Conservation (phyloP, 2,797 vertebrate species). For the Columba guinea region DNA sequence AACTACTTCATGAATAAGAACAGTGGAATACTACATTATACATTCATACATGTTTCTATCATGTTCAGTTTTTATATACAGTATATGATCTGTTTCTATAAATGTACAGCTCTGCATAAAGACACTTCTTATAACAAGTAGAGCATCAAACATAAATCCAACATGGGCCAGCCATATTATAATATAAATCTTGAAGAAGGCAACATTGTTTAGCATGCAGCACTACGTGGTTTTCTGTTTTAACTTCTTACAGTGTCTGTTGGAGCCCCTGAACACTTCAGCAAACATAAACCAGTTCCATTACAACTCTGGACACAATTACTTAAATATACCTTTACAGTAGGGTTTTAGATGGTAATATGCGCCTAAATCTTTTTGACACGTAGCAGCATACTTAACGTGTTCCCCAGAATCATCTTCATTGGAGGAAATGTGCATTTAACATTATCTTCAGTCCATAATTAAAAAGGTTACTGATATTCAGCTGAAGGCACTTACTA, state of each 20-base stretch:
- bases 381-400: slow-evolving; percentile 68
- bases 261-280: slow-evolving; percentile 5
- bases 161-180: slow-evolving; percentile 84
- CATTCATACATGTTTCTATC: slow-evolving; percentile 72
- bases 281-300: neutral
- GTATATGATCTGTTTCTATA: slow-evolving; percentile 74
- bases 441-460: slow-evolving; percentile 45
- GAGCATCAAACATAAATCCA: slow-evolving; percentile 70
- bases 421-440: slow-evolving; percentile 50
- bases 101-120: slow-evolving; percentile 76
- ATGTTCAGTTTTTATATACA: slow-evolving; percentile 71
- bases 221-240: slow-evolving; percentile 11
- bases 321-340: slow-evolving; percentile 47
- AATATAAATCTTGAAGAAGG: slow-evolving; percentile 61
- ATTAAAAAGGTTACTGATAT: slow-evolving; percentile 18
- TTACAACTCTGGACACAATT: slow-evolving; percentile 28
- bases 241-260: slow-evolving; percentile 10
- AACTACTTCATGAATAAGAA: slow-evolving; percentile 59
- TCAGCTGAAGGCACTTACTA: slow-evolving; percentile 88
- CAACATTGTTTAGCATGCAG: slow-evolving; percentile 53
- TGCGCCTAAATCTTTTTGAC: slow-evolving; percentile 1
- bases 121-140: slow-evolving; percentile 66
- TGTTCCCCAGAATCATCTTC: slow-evolving; percentile 34
- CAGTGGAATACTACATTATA: slow-evolving; percentile 71
- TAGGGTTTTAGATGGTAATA: slow-evolving; percentile 24